Conservation (phyloP, 2,888 invertebrate species). For the Cosmopolites sordidus region DNA sequence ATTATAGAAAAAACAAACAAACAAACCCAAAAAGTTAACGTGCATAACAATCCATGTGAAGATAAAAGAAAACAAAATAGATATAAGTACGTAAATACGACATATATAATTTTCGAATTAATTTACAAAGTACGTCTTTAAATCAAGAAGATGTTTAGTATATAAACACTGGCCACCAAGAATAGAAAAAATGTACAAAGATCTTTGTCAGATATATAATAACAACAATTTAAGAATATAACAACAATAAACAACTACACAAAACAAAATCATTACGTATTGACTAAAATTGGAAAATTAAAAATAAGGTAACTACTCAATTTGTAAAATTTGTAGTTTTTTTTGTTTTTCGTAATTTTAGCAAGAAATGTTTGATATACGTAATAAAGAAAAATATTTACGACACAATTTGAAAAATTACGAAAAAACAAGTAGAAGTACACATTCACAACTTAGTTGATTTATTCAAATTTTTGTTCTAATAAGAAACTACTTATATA, state of each 20-base stretch:
- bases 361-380: background rate
- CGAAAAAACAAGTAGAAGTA: constrained; percentile 9
- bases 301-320: constrained; percentile 26
- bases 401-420: constrained; percentile 4
- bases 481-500: constrained; percentile 36
- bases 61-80: constrained; percentile 28
- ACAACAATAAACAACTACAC: constrained; percentile 42
- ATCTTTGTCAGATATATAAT: constrained; percentile 27
- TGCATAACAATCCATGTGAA: constrained; percentile 29
- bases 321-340: constrained; percentile 33
- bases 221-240: constrained; percentile 36
- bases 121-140: constrained; percentile 25
- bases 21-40: constrained; percentile 31
- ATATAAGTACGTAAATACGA: constrained; percentile 32
- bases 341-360: constrained; percentile 12
- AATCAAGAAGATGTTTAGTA: constrained; percentile 14
- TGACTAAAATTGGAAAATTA: constrained; percentile 32
- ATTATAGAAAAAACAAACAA: constrained; percentile 23
- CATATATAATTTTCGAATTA: constrained; percentile 34
- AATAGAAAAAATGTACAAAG: constrained; percentile 27
- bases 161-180: constrained; percentile 35
- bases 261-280: constrained; percentile 37
- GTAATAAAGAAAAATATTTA: constrained; percentile 24
- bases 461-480: constrained; percentile 6
- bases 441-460: constrained; percentile 21